Conservation (phyloP, 2,113 vertebrate genomes). For the Albula glossodonta region DNA sequence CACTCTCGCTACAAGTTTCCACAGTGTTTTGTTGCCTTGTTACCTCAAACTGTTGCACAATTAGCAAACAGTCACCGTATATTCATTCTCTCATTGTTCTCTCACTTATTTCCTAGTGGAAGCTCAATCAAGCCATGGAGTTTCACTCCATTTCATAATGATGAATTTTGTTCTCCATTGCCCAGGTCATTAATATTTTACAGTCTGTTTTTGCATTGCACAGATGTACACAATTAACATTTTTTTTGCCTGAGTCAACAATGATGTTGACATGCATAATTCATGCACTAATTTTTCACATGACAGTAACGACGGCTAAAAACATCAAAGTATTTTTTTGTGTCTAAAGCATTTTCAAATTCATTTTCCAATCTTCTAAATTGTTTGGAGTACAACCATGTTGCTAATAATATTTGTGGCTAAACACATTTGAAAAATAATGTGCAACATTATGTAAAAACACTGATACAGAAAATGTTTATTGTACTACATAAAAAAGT, state of each 20-base stretch:
- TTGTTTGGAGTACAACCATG: background rate
- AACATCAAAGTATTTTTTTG: background rate
- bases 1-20: background rate
- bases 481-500: no score
- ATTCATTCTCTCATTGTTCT: background rate
- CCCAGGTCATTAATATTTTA: background rate
- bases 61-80: background rate
- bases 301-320: background rate
- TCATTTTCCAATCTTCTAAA: background rate
- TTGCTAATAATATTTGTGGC: no score
- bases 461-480: no score
- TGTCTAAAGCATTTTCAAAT: background rate
- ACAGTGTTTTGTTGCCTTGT: background rate
- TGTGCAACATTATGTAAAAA: no score
- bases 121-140: background rate
- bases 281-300: background rate
- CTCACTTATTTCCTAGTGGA: background rate
- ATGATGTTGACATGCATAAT: background rate
- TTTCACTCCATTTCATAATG: background rate
- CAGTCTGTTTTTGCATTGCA: background rate
- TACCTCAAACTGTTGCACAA: background rate
- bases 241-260: background rate
- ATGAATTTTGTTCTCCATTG: background rate
- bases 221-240: background rate
- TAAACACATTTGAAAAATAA: no score